Evolutionary conservation across 2,113 vertebrate genomes (phyloP).

Genomic region (Muscicapa adusta): DNA sequence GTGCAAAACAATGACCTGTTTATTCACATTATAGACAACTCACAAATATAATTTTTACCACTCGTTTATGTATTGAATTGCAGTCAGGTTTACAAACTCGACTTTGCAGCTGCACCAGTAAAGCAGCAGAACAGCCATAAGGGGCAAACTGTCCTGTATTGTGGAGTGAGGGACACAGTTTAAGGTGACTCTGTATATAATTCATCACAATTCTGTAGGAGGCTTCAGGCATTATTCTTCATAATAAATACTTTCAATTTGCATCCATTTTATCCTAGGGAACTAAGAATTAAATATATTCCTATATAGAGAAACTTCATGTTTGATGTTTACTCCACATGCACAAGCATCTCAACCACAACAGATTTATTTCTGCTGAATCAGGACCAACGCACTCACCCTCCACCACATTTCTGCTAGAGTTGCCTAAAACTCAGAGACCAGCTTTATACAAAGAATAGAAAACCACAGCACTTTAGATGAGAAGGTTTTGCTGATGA

Average conservation of each 20-base stretch:
- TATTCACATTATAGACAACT: neutral
- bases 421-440: neutral
- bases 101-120: neutral
- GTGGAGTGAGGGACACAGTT: neutral
- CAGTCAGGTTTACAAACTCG: neutral
- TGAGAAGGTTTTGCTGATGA: neutral
- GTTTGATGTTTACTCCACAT: neutral
- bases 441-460: neutral
- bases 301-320: rapidly evolving
- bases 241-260: neutral
- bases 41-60: neutral
- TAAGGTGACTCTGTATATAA: neutral
- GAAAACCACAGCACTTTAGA: neutral
- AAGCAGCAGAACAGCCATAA: neutral
- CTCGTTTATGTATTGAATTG: neutral
- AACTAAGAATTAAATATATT: neutral
- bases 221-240: neutral
- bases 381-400: neutral
- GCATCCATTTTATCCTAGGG: neutral
- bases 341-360: neutral
- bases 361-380: neutral
- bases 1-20: neutral
- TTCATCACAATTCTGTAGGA: neutral
- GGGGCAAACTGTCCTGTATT: neutral
- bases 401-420: neutral